Evolutionary conservation across 2,797 vertebrate genomes (phyloP), one percentile per base, ranked within the genome.

Genomic region (Acrossocheilus fasciatus): DNA sequence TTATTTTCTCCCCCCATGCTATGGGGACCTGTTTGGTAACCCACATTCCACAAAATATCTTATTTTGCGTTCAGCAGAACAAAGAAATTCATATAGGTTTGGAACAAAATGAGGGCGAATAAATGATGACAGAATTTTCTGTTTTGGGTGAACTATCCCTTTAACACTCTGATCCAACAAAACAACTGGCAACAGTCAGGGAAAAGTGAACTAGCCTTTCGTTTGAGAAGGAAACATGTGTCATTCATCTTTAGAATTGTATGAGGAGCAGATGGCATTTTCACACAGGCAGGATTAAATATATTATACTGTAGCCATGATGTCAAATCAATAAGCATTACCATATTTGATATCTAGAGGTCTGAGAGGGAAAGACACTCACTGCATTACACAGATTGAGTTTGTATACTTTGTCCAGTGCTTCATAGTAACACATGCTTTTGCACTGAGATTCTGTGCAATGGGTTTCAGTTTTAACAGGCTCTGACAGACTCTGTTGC

Each of bases 251-350:
- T n/a, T n/a, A 26, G 3, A 86, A 69, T 87, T 45, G 64, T 83
- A 68, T 87, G 69, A 87, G 80, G 77, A 80, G 64, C 17, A 8
- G 85, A 34, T 87, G 89, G 72, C 78, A 43, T 75, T 86, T 20
- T 81, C 84, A 74, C 68, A 69, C 39, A 30, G 45, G n/a, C 6
- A 64, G 45, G 66, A 86, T 77, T 47, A 76, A 74, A 3, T 66
- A 20, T 68, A 83, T 75, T 15, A n/a, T n/a, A 50, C 41, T 66
- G 15, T 52, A 68, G 39, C 20, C 30, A 20, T 76, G 20, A 64
- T 84, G 66, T 34, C 3, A 76, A 47, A 52, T n/a, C 30, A 59
- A 12, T 41, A 81, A 50, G 34, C 57, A 75, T n/a, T 72, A 30
- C n/a, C 14, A 57, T 30, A 68, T 84, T 47, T 45, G 4, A 20